These are phyloP conservation scores for Monochamus alternatus DNA, from an alignment of 2,888 invertebrate species.

Conservation along the genomic window DNA sequence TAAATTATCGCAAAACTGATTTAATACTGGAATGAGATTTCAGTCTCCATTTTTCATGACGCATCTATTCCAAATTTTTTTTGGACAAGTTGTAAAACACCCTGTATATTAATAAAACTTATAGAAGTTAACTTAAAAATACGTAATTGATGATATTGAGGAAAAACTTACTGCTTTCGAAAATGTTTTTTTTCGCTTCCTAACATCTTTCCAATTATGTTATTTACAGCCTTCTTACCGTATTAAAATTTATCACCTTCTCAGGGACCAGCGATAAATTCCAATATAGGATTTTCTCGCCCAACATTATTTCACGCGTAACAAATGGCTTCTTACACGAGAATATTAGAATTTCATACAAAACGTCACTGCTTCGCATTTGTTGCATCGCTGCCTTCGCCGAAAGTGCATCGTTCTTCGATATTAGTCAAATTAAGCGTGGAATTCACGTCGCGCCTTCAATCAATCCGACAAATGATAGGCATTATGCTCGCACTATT, in stretches of 20 bases:
- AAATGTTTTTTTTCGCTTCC: not conserved
- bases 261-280: constrained; percentile 14
- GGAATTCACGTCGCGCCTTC: constrained; percentile 23
- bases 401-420: constrained; percentile 25
- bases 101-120: too few relatives aligned
- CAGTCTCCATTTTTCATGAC: too few relatives aligned
- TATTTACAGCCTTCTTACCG: not conserved
- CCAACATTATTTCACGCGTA: not conserved
- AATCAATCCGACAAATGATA: constrained; percentile 30
- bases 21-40: too few relatives aligned
- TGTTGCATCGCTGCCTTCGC: not conserved
- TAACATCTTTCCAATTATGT: not conserved
- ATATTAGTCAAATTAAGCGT: constrained; percentile 37
- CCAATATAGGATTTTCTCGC: not conserved
- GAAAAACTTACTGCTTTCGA: too few relatives aligned
- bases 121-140: too few relatives aligned
- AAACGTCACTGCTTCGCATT: constrained; percentile 9
- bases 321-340: not conserved
- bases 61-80: too few relatives aligned
- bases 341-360: not conserved
- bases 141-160: too few relatives aligned
- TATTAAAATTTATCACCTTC: constrained; percentile 21
- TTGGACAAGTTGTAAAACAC: too few relatives aligned
- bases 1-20: too few relatives aligned
- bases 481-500: constrained; percentile 38